Conservation (phyloP, 2,797 vertebrate species). For the Diglossa cyanea region DNA sequence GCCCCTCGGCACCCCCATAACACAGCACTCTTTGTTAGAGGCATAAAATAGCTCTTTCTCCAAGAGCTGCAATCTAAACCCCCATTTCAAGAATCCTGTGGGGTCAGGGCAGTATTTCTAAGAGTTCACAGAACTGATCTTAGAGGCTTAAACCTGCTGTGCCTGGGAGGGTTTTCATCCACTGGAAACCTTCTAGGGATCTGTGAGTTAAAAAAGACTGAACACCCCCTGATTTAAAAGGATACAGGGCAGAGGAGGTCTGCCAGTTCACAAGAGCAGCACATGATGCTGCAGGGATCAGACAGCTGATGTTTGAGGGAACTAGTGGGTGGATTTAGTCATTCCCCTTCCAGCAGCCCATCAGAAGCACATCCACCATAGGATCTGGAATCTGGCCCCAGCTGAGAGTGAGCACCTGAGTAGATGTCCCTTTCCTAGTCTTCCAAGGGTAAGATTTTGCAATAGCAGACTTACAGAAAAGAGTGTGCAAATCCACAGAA, state of each 20-base stretch:
- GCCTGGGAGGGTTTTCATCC: neutral
- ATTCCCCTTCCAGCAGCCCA: neutral
- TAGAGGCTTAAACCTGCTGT: slow-evolving; percentile 10
- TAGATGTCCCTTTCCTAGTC: neutral
- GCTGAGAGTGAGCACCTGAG: neutral
- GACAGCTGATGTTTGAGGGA: neutral
- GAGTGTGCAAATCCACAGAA: neutral
- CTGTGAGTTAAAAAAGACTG: neutral
- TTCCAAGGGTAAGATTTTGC: neutral
- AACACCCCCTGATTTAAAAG: neutral
- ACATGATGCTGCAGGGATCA: neutral
- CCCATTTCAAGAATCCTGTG: neutral
- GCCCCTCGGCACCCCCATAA: neutral
- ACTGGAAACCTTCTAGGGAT: neutral
- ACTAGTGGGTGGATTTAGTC: neutral
- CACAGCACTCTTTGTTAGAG: slow-evolving; percentile 30
- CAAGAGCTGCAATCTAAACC: neutral
- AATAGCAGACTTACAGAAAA: neutral
- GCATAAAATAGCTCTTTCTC: slow-evolving; percentile 38
- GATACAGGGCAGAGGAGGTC: neutral
- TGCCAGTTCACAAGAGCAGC: neutral
- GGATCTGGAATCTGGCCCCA: neutral
- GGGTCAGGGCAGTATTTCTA: slow-evolving; percentile 8
- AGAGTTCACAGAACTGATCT: neutral
- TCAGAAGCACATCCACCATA: accelerated